phyloP scores from a whole-genome alignment of 2,113 vertebrate species.

The Jaculus jaculus region DNA sequence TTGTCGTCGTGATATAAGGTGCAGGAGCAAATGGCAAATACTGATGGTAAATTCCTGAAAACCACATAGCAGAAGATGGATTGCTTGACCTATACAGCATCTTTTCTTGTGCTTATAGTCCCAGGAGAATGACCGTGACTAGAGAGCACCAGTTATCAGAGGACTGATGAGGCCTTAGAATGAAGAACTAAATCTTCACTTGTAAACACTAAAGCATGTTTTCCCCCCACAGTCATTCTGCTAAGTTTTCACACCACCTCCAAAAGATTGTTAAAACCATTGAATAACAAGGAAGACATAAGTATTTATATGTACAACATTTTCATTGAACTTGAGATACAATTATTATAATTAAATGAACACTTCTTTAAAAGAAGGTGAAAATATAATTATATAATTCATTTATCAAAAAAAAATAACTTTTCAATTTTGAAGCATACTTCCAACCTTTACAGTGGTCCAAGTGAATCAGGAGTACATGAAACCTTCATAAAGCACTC shows the following conservation, averaged over 20 bases:
- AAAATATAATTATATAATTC: slow-evolving; percentile 8
- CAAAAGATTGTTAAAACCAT: not conserved
- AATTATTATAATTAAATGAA: not conserved
- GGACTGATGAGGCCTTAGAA: not conserved
- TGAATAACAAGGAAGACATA: not conserved
- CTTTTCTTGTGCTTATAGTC: not conserved
- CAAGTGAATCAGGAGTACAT: not conserved
- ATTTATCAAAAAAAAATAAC: not conserved
- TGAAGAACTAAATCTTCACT: slow-evolving; percentile 7
- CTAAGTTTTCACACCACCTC: not conserved
- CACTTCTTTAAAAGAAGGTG: not conserved
- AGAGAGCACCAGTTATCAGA: slow-evolving; percentile 15
- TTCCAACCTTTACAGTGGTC: not conserved
- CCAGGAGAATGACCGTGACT: not conserved
- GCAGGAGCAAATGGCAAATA: not conserved
- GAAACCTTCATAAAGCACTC: slow-evolving; percentile 8
- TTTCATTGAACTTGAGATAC: not conserved
- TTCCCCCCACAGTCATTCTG: not conserved
- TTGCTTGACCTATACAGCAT: not conserved
- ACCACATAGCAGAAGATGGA: not conserved
- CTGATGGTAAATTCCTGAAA: not conserved
- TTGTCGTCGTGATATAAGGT: not conserved
- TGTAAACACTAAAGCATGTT: not conserved
- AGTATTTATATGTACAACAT: not conserved
- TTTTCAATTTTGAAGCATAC: slow-evolving; percentile 25